Base-by-base conservation (phyloP, 1,140 invertebrate species). In the Heliothis subflexa region DNA sequence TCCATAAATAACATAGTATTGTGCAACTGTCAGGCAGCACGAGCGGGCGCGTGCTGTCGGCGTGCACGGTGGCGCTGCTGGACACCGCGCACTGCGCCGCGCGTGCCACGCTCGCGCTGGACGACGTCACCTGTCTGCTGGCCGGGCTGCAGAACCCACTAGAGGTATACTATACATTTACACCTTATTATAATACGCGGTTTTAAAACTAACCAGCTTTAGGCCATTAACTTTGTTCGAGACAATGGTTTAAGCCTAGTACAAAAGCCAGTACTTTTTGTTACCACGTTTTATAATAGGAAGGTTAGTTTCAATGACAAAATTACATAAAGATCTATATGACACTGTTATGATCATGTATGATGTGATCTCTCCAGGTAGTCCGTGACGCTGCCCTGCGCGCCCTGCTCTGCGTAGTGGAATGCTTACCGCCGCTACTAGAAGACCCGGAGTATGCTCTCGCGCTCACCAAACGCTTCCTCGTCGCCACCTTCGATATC, bases 321-420 rank as follows among this genome's bases (percentile, higher is more conserved):
- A 40, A 40, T 40, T 5, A 9, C 33, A 7, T 40, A 40, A 9
- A 40, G 33, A 40, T 40, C 7, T n/a, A n/a, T 54, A 54, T 9
- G 1, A 54, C 14, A 54, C 2, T 57, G 54, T 25, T 25, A 25
- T 25, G 21, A 25, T 25, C 21, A 25, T 1, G 21, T 45, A 45
- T 18, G 21, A n/a, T 5, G 21, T 10, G 0, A 10, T 21, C 3
- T 16, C 4, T 10, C 7, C 91, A 96, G 79, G 95, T 96, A n/a
- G 97, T 98, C 0, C 95, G 98, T 83, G 97, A 99, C 93, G 96
- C 97, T 0, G 96, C 97, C 0, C 92, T 99, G 14, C 95, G 97
- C 85, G 97, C 97, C 61, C 89, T 99, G 59, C 94, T 95, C 64
- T 96, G 96, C 64, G 94, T 99, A 79, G 92, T 95, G 11, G 92